Evolutionary conservation across 2,797 vertebrate genomes (phyloP).

Genomic region (Hirundo rustica): DNA sequence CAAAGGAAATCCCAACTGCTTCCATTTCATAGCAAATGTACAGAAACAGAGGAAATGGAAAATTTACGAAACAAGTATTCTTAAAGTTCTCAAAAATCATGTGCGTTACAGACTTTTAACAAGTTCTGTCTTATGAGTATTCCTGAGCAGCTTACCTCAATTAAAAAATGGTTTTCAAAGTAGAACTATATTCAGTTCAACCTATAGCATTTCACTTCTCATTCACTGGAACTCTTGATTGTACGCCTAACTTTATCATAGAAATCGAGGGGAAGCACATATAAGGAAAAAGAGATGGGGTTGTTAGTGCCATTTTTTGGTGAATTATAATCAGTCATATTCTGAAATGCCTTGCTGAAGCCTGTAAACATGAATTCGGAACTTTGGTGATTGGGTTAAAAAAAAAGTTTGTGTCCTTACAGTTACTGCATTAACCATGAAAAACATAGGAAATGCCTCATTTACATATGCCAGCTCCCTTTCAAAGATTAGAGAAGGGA

Average conservation of each 20-base stretch:
- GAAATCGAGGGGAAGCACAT: not conserved
- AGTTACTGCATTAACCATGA: not conserved
- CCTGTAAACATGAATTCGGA: not conserved
- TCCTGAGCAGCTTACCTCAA: not conserved
- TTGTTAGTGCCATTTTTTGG: not conserved
- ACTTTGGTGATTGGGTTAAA: not conserved
- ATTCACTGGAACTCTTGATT: not conserved
- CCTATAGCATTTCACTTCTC: not conserved
- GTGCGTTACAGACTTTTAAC: not conserved
- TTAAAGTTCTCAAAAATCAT: not conserved
- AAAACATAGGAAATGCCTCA: not conserved
- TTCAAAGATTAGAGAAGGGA: not conserved
- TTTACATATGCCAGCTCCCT: not conserved
- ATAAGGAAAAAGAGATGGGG: not conserved
- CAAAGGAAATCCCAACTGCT: not conserved
- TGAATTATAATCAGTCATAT: not conserved
- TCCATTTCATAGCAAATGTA: not conserved
- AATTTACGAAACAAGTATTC: not conserved
- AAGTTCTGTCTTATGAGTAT: not conserved
- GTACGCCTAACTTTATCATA: not conserved
- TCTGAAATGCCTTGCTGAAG: not conserved
- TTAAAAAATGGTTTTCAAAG: not conserved
- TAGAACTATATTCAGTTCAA: not conserved
- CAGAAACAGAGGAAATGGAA: not conserved
- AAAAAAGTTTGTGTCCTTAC: not conserved